These are phyloP conservation scores for Polylopha cassiicola DNA, from an alignment of 2,888 invertebrate species.

Conservation along the genomic window DNA sequence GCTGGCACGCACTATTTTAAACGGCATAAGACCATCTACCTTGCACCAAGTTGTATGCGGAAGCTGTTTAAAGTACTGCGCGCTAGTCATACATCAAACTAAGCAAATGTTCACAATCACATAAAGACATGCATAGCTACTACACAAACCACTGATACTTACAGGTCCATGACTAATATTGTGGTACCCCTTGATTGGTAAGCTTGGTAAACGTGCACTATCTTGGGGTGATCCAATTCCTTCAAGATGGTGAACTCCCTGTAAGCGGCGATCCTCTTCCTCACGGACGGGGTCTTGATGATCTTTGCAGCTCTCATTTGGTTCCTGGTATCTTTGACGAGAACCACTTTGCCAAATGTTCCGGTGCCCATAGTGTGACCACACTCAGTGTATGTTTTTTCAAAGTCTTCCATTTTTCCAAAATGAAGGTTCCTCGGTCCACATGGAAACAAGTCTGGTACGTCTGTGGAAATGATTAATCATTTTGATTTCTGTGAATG, in stretches of 20 bases:
- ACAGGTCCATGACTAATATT: slow-evolving; percentile 95
- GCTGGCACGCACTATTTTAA: too few species aligned
- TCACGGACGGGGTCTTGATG: slow-evolving; percentile 83
- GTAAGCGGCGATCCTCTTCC: slow-evolving; percentile 85
- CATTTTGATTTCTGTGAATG: too few species aligned
- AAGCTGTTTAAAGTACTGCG: too few species aligned
- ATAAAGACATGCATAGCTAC: too few species aligned
- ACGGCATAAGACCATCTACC: too few species aligned
- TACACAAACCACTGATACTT: slow-evolving; percentile 55
- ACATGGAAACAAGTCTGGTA: slow-evolving; percentile 5
- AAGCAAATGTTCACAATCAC: too few species aligned
- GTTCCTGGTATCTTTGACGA: slow-evolving; percentile 25
- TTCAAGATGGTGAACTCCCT: slow-evolving; percentile 94
- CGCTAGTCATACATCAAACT: too few species aligned
- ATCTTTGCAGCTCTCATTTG: slow-evolving; percentile 87
- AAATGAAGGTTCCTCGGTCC: slow-evolving; percentile 13
- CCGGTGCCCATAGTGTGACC: slow-evolving; percentile 34
- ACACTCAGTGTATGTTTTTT: slow-evolving; percentile 26
- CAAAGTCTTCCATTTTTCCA: slow-evolving; percentile 26
- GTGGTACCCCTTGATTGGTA: slow-evolving; percentile 65
- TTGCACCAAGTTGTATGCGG: too few species aligned
- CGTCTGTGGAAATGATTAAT: too few species aligned
- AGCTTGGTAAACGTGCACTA: slow-evolving; percentile 78
- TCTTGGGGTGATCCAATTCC: slow-evolving; percentile 86
- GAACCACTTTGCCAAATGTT: slow-evolving; percentile 33